These are phyloP conservation scores for Nebria ingens DNA, from an alignment of 1,140 invertebrate genomes.

Conservation along the genomic window DNA sequence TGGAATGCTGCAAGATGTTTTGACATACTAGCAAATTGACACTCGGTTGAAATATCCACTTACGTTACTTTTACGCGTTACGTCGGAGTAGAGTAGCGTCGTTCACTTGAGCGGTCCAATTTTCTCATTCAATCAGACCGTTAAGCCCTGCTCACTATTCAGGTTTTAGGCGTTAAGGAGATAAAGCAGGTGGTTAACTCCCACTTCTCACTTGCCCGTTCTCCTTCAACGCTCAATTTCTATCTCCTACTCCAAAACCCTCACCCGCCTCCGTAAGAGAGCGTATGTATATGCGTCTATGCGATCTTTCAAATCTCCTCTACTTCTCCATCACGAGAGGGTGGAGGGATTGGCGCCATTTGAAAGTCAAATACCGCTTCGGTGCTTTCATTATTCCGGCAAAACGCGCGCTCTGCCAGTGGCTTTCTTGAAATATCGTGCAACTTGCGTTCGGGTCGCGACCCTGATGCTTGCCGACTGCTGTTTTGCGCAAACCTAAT, in stretches of 20 bases:
- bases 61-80: too few species aligned
- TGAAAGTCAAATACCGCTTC: not conserved
- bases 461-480: too few species aligned
- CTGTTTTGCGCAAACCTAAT: not conserved
- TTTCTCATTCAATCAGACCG: constrained; percentile 24
- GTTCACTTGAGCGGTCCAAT: constrained; percentile 19
- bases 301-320: not conserved
- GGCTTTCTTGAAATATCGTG: not conserved
- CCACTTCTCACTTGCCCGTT: too few species aligned
- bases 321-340: too few species aligned
- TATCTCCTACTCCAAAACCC: too few species aligned
- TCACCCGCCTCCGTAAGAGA: too few species aligned
- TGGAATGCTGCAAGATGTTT: too few species aligned
- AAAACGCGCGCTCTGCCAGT: not conserved
- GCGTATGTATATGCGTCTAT: not conserved
- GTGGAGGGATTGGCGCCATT: too few species aligned
- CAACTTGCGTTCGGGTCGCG: too few species aligned
- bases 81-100: not conserved
- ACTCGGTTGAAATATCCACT: too few species aligned
- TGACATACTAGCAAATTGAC: too few species aligned
- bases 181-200: constrained; percentile 19
- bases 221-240: too few species aligned
- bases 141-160: constrained; percentile 20
- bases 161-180: constrained; percentile 22
- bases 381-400: not conserved